These are phyloP conservation scores for Lepidochrysops patricia DNA, from an alignment of 2,888 invertebrate genomes.

Conservation along the genomic window DNA sequence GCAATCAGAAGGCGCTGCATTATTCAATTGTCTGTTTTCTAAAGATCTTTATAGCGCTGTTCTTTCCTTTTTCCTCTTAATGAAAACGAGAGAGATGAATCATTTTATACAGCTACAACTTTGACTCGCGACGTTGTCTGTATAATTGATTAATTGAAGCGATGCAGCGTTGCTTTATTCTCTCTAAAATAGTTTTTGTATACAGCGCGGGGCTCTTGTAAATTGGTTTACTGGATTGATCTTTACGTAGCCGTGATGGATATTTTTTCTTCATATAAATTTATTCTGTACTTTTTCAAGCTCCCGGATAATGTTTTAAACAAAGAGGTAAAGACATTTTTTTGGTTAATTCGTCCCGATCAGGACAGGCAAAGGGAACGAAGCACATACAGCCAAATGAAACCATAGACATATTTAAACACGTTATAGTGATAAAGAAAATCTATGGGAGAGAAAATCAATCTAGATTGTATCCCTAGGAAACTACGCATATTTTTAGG, in stretches of 20 bases:
- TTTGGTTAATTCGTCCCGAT: no score
- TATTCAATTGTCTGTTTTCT: constrained; percentile 31
- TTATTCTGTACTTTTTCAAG: neutral
- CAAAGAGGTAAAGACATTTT: neutral
- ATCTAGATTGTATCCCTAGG: no score
- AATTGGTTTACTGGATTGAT: constrained; percentile 20
- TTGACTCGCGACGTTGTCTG: constrained; percentile 36
- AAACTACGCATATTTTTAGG: no score
- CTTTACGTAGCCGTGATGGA: neutral
- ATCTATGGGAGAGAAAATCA: no score
- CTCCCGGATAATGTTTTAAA: neutral
- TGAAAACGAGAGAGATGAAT: constrained; percentile 18
- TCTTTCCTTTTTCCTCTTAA: constrained; percentile 15
- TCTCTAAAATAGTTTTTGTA: constrained; percentile 27
- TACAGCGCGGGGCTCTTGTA: constrained; percentile 19
- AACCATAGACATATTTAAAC: no score
- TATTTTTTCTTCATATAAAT: neutral
- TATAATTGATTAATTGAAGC: constrained; percentile 51
- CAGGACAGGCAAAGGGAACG: no score
- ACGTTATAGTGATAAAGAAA: no score
- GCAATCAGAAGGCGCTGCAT: constrained; percentile 38
- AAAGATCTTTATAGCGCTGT: constrained; percentile 26
- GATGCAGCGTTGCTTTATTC: constrained; percentile 30
- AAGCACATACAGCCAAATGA: no score
- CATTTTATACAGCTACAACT: constrained; percentile 31